A percentile compares a stretch with the other conserved stretches of the same genome.
These are phyloP conservation scores for Dorcus hopei DNA, from an alignment of 2,888 invertebrate species.

Conservation along the genomic window DNA sequence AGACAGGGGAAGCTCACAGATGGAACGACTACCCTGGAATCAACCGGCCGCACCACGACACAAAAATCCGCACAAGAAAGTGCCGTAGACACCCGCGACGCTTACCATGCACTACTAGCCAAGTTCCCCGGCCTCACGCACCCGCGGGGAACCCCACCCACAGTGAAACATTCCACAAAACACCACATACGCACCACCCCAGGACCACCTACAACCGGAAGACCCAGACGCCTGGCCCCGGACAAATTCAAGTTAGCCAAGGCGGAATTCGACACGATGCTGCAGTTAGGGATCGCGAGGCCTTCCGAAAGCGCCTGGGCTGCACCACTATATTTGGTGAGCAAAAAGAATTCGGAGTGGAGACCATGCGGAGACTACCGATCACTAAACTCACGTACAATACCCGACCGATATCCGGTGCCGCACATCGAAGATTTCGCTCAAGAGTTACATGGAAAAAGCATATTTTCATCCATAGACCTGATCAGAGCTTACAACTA, in stretches of 20 bases:
- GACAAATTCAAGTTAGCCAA: conserved; percentile 6
- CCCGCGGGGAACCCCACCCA: neutral
- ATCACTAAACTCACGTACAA: conserved; percentile 41
- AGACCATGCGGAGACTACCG: conserved; percentile 43
- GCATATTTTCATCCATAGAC: conserved; percentile 36
- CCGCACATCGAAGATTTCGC: conserved; percentile 35
- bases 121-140: neutral
- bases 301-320: conserved; percentile 33
- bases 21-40: too few species aligned
- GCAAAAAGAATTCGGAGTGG: conserved; percentile 34
- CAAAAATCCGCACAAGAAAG: too few species aligned
- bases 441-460: conserved; percentile 31
- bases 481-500: conserved; percentile 41
- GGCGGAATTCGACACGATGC: conserved; percentile 11
- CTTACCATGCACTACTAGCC: too few species aligned
- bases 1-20: too few species aligned
- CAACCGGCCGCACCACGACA: too few species aligned
- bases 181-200: conserved; percentile 4
- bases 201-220: conserved; percentile 2
- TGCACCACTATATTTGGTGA: conserved; percentile 36
- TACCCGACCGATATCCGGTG: conserved; percentile 48
- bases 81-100: too few species aligned
- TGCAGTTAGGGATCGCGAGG: conserved; percentile 27
- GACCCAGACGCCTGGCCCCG: conserved; percentile 12
- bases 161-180: neutral